These are phyloP conservation scores for Apaloderma vittatum DNA, from an alignment of 2,113 vertebrate species.

Conservation along the genomic window DNA sequence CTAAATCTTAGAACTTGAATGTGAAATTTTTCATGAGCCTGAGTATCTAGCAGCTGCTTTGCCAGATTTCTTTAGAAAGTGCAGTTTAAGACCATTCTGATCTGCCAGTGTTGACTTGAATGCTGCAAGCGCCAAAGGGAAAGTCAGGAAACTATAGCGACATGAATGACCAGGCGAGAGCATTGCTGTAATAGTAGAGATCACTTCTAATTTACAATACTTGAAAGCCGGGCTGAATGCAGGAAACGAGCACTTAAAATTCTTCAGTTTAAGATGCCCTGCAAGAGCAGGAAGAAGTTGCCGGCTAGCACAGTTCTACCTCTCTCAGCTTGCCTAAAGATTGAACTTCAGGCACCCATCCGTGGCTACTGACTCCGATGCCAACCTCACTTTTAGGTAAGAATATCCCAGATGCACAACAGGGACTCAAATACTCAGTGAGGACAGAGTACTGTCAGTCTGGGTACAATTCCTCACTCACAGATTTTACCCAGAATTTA, in stretches of 20 bases:
- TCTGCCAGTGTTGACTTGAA: not conserved
- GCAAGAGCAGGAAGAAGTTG: not conserved
- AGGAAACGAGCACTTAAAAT: not conserved
- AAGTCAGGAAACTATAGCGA: not conserved
- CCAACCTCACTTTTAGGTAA: not conserved
- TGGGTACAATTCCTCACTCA: not conserved
- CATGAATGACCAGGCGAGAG: not conserved
- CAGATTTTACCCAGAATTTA: not conserved
- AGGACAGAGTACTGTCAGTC: not conserved
- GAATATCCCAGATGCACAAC: accelerated
- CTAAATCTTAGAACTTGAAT: not conserved
- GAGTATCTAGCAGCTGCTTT: not conserved
- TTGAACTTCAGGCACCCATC: not conserved
- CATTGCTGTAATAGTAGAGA: not conserved
- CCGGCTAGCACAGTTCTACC: not conserved
- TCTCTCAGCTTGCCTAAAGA: not conserved
- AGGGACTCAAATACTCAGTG: not conserved
- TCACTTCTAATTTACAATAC: not conserved
- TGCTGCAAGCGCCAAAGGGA: not conserved
- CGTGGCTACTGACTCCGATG: not conserved
- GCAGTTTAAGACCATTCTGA: not conserved
- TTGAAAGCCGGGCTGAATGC: not conserved
- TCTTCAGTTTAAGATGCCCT: not conserved
- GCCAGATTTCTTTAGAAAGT: not conserved
- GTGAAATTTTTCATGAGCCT: not conserved